Evolutionary conservation across 1,140 invertebrate species (phyloP), one percentile per base, ranked within the genome.

Genomic region (Caenorhabditis briggsae): DNA sequence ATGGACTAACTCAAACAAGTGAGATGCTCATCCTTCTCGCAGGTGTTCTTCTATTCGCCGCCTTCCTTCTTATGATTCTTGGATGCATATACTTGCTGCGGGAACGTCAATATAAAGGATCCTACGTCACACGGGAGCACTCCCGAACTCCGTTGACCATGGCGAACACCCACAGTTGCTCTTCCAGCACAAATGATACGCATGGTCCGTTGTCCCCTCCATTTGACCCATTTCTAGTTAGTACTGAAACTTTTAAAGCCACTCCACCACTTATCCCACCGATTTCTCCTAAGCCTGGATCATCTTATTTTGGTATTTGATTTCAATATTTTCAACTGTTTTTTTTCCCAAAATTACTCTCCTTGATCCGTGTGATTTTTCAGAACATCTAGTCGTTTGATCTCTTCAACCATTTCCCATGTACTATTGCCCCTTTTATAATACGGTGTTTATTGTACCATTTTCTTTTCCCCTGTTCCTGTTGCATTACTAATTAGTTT

Each of bases 1-100:
- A 92, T 84, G 91, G 91, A 25, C 82, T 91, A 23, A 89, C 89
- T 53, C 91, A 91, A 88, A 85, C 86, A 33, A 89, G 84, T 82
- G 90, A 91, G 82, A 56, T 91, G 55, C 18, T 90, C 9, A 85
- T 91, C n/a, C 74, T 91, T 12, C 86, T 91, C 0, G 82, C 83
- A 8, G 90, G 85, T 18, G 20, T 91, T 48, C 84, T 91, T 11
- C 25, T 90, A 14, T 85, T 90, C 12, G 90, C 89, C 25, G 56
- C 83, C 6, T n/a, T 92, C 2, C 58, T 91, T 18, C 59, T 88
- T 1, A 50, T 90, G 18, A 59, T 92, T 58, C 65, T 91, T 12
- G 50, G 88, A 25, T 59, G 90, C 61, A 55, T 88, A 8, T 91
- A 91, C 53, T 91, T 86, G 56, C 86, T 87, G 11, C 82, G 90